Percentiles rank a stretch among this genome's conserved stretches.
Conservation (phyloP, 1,140 invertebrate genomes). For the Zaprionus kolodkinae region DNA sequence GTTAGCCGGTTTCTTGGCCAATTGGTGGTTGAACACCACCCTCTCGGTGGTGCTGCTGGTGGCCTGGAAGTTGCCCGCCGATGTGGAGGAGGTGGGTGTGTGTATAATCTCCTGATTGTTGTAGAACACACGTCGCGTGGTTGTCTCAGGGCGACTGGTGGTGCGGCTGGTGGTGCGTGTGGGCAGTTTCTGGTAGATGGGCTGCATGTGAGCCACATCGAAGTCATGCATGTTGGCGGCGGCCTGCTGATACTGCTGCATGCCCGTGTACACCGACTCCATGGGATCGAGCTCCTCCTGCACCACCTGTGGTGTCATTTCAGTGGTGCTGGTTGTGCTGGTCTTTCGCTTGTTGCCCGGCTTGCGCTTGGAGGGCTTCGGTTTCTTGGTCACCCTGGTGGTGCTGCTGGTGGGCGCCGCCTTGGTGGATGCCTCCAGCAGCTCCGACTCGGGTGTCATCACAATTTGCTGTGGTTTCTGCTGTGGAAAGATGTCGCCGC, state of each 20-base stretch:
- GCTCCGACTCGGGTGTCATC: slow-evolving; percentile 86
- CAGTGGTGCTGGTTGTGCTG: slow-evolving; percentile 56
- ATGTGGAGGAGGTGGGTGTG: slow-evolving; percentile 47
- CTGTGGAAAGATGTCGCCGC: slow-evolving; percentile 87
- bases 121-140: slow-evolving; percentile 71
- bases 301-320: slow-evolving; percentile 74
- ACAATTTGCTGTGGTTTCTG: slow-evolving; percentile 85
- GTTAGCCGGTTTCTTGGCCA: slow-evolving; percentile 64
- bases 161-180: slow-evolving; percentile 43
- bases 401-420: slow-evolving; percentile 46
- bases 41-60: slow-evolving; percentile 45
- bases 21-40: slow-evolving; percentile 32
- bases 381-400: slow-evolving; percentile 58
- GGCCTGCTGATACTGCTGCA: slow-evolving; percentile 76
- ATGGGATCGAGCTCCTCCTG: slow-evolving; percentile 76
- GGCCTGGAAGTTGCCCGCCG: neutral
- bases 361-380: slow-evolving; percentile 72
- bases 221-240: slow-evolving; percentile 72
- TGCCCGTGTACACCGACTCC: slow-evolving; percentile 80
- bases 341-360: slow-evolving; percentile 67
- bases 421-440: slow-evolving; percentile 84
- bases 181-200: slow-evolving; percentile 74
- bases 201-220: slow-evolving; percentile 72
- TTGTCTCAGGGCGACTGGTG: slow-evolving; percentile 59
- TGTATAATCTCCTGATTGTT: slow-evolving; percentile 79